A percentile compares a stretch with the other conserved stretches of the same genome.
phyloP scores from a whole-genome alignment of 1,140 invertebrate species.

The Apis laboriosa region DNA sequence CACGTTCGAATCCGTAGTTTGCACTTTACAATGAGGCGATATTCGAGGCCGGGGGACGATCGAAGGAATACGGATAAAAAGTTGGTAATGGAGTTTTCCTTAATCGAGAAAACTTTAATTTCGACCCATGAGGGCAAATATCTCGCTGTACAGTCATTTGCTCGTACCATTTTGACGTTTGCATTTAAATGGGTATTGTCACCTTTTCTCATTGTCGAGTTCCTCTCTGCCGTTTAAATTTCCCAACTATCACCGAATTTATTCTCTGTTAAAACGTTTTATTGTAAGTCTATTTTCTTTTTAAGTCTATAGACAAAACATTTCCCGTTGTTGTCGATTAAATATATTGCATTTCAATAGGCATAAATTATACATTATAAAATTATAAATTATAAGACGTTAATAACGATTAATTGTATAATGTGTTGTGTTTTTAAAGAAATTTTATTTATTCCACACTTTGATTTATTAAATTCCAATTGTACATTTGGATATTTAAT shows the following conservation, averaged over 20 bases:
- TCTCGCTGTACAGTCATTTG: too few relatives aligned
- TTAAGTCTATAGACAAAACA: too few relatives aligned
- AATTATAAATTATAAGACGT: too few relatives aligned
- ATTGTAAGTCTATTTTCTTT: too few relatives aligned
- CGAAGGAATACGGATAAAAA: constrained; percentile 19
- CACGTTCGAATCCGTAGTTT: background rate
- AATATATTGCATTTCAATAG: too few relatives aligned
- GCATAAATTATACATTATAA: too few relatives aligned
- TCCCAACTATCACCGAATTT: background rate
- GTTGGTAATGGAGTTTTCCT: constrained; percentile 38
- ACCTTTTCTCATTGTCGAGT: background rate
- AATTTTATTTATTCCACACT: too few relatives aligned
- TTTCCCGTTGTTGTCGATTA: too few relatives aligned
- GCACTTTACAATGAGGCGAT: background rate
- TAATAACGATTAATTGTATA: too few relatives aligned
- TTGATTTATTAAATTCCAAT: too few relatives aligned
- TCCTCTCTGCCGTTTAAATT: background rate
- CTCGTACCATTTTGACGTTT: constrained; percentile 1
- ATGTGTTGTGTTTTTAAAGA: too few relatives aligned
- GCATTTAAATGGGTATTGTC: constrained; percentile 38
- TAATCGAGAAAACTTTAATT: constrained; percentile 43
- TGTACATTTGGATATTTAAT: too few relatives aligned
- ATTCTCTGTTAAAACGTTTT: background rate
- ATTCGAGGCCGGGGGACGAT: background rate
- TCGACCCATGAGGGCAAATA: background rate